Evolutionary conservation across 1,140 invertebrate species (phyloP).

Genomic region (Xylocopa sonorina): DNA sequence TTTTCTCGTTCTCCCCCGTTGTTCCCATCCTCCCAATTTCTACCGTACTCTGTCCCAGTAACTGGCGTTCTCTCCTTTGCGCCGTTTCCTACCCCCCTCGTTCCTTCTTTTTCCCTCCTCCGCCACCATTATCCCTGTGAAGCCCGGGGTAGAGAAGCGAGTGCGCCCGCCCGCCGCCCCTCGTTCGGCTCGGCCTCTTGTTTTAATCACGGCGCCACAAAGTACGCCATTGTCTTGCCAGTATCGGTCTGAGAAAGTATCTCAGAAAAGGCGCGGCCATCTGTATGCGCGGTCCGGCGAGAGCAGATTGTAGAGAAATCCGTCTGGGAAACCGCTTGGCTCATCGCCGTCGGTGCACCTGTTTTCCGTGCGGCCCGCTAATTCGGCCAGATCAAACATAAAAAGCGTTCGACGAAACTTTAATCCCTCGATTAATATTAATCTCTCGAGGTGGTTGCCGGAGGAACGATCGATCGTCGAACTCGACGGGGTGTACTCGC

Average conservation of each 20-base stretch:
- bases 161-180: constrained; percentile 50
- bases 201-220: constrained; percentile 80
- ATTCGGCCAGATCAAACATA: constrained; percentile 46
- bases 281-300: constrained; percentile 45
- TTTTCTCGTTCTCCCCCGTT: constrained; percentile 37
- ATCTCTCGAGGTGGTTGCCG: too few species aligned
- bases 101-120: constrained; percentile 51
- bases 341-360: constrained; percentile 59
- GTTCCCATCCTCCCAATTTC: constrained; percentile 36
- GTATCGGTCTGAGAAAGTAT: constrained; percentile 76
- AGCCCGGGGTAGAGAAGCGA: constrained; percentile 25
- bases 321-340: constrained; percentile 59
- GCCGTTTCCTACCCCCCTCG: neutral
- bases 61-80: constrained; percentile 8
- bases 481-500: too few species aligned
- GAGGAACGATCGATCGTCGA: too few species aligned
- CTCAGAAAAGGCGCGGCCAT: constrained; percentile 45
- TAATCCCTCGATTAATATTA: too few species aligned
- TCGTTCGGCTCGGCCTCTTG: constrained; percentile 72
- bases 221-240: constrained; percentile 79
- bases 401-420: too few species aligned
- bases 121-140: constrained; percentile 62
- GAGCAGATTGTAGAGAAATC: constrained; percentile 64
- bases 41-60: neutral
- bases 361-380: constrained; percentile 44